Conservation (phyloP, 2,888 invertebrate species). For the Cryptophagus acutangulus region DNA sequence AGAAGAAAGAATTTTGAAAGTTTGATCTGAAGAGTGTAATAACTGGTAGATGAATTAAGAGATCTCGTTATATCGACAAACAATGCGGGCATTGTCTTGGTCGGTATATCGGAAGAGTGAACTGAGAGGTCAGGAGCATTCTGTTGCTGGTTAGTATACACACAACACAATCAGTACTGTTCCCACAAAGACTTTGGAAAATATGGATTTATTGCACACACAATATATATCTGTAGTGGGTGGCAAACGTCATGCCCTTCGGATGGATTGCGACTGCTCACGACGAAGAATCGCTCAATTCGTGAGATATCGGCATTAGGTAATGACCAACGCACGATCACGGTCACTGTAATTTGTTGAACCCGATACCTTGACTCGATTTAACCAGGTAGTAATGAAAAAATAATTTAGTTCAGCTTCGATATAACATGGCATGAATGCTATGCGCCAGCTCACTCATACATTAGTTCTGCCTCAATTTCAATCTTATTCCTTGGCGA, state of each 20-base stretch:
- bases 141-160: conserved; percentile 19
- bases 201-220: conserved; percentile 45
- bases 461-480: conserved; percentile 21
- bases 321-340: conserved; percentile 45
- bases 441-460: conserved; percentile 9
- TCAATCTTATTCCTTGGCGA: conserved; percentile 13
- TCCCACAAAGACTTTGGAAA: conserved; percentile 37
- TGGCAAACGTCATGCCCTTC: conserved; percentile 45
- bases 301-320: conserved; percentile 46
- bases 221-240: conserved; percentile 41
- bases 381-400: conserved; percentile 41
- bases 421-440: conserved; percentile 11
- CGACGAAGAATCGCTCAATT: conserved; percentile 36
- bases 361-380: conserved; percentile 41
- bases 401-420: conserved; percentile 37
- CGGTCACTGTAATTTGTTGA: conserved; percentile 46
- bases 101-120: conserved; percentile 25
- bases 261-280: conserved; percentile 36
- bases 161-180: conserved; percentile 33
- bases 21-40: conserved; percentile 26
- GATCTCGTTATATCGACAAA: conserved; percentile 37
- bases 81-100: conserved; percentile 42
- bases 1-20: too few relatives aligned
- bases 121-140: conserved; percentile 30
- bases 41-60: conserved; percentile 33